Conservation (phyloP, 2,888 invertebrate species). For the Andrena praecox region DNA sequence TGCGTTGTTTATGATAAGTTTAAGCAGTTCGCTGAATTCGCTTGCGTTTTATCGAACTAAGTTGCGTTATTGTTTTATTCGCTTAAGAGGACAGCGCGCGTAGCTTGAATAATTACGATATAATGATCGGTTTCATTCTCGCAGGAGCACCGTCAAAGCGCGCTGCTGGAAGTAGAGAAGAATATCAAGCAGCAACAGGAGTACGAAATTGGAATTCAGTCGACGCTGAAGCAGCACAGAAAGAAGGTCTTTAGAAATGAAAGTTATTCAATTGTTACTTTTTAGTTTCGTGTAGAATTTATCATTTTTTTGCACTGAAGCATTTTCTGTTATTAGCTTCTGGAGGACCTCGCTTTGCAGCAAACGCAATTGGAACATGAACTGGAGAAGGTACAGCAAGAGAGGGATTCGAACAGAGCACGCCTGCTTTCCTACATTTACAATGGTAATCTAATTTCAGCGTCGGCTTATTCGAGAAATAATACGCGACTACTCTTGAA, state of each 20-base stretch:
- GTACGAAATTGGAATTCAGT: conserved; percentile 89
- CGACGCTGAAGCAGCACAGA: conserved; percentile 87
- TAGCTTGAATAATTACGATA: neutral
- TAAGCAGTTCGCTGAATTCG: conserved; percentile 28
- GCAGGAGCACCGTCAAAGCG: conserved; percentile 86
- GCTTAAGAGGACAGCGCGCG: neutral
- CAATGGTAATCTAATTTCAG: conserved; percentile 71
- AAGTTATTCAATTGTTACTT: conserved; percentile 55
- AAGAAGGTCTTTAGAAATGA: conserved; percentile 86
- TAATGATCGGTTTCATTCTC: conserved; percentile 22
- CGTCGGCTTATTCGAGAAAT: conserved; percentile 26
- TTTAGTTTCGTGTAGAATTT: neutral
- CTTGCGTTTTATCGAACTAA: conserved; percentile 22
- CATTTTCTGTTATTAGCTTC: conserved; percentile 81
- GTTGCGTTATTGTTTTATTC: neutral
- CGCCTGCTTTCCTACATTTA: conserved; percentile 80
- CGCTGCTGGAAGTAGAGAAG: conserved; percentile 87
- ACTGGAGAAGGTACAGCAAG: conserved; percentile 89
- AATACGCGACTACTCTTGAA: neutral
- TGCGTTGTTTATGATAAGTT: neutral
- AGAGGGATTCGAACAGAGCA: conserved; percentile 86
- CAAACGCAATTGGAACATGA: conserved; percentile 89
- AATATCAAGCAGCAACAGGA: conserved; percentile 88
- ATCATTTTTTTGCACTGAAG: neutral
- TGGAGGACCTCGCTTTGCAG: conserved; percentile 87